Evolutionary conservation across 2,888 invertebrate genomes (phyloP).

Genomic region (Agrilus mali): DNA sequence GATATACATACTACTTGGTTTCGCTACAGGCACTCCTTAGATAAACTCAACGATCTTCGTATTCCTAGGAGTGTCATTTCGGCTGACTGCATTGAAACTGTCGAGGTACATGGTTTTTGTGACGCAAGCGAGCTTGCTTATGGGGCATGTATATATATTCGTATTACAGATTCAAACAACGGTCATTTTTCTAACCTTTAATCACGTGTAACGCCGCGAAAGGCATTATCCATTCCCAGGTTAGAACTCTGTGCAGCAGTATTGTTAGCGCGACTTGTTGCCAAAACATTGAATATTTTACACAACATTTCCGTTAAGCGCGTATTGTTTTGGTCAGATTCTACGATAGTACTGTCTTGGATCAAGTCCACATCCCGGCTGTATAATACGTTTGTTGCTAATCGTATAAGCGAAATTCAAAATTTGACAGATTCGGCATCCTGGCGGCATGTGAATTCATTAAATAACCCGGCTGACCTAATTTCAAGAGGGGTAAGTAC

Average conservation of each 20-base stretch:
- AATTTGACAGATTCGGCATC: slow-evolving; percentile 1
- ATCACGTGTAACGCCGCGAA: slow-evolving; percentile 2
- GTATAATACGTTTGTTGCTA: slow-evolving; percentile 12
- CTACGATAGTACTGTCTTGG: slow-evolving; percentile 14
- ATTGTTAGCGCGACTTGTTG: slow-evolving; percentile 12
- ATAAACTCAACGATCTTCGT: background rate
- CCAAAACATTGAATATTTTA: slow-evolving; percentile 1
- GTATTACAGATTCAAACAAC: slow-evolving; percentile 3
- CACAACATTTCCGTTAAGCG: no score
- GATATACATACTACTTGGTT: background rate
- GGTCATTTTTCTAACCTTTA: background rate
- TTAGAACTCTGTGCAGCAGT: slow-evolving; percentile 18
- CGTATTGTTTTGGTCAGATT: slow-evolving; percentile 17
- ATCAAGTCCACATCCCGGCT: slow-evolving; percentile 1
- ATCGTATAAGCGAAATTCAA: slow-evolving; percentile 11
- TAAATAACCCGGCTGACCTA: slow-evolving; percentile 11
- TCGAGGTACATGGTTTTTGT: slow-evolving; percentile 13
- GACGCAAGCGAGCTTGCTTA: slow-evolving; percentile 16
- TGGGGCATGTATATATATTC: no score
- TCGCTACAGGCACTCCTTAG: background rate
- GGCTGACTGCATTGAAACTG: background rate
- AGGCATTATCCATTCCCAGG: slow-evolving; percentile 12
- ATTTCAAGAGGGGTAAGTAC: slow-evolving; percentile 9
- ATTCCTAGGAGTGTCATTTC: background rate
- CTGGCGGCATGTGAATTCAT: slow-evolving; percentile 11